phyloP scores from a whole-genome alignment of 2,113 vertebrate species.

The Trichechus manatus region DNA sequence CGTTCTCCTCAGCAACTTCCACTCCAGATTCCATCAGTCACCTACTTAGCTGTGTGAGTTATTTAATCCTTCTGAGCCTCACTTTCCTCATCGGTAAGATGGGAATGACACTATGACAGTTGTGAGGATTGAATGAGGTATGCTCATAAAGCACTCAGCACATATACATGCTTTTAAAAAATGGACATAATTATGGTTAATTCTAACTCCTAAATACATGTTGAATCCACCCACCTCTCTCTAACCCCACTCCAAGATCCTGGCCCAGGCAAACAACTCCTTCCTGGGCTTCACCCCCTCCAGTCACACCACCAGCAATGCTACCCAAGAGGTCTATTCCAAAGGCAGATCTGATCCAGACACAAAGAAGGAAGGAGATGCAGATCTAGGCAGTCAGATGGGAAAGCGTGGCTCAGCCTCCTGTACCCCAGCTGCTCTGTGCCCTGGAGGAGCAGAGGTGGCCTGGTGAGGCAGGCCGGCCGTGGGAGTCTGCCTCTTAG shows the following conservation, averaged over 20 bases:
- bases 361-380: not conserved
- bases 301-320: not conserved
- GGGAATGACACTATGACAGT: not conserved
- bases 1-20: not conserved
- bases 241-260: not conserved
- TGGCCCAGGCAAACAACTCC: not conserved
- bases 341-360: not conserved
- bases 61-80: not conserved
- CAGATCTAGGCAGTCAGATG: not conserved
- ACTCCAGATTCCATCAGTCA: not conserved
- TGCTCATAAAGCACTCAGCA: not conserved
- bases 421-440: not conserved
- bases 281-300: not conserved
- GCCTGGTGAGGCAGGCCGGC: not conserved
- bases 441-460: too few species aligned
- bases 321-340: not conserved
- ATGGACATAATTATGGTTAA: not conserved
- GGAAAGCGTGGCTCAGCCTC: too few species aligned
- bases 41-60: not conserved
- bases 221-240: not conserved
- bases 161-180: not conserved
- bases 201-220: not conserved
- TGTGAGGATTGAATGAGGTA: not conserved
- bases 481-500: not conserved
- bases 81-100: conserved; percentile 3